Evolutionary conservation across 1,140 invertebrate species (phyloP).

Genomic region (Solenopsis invicta): DNA sequence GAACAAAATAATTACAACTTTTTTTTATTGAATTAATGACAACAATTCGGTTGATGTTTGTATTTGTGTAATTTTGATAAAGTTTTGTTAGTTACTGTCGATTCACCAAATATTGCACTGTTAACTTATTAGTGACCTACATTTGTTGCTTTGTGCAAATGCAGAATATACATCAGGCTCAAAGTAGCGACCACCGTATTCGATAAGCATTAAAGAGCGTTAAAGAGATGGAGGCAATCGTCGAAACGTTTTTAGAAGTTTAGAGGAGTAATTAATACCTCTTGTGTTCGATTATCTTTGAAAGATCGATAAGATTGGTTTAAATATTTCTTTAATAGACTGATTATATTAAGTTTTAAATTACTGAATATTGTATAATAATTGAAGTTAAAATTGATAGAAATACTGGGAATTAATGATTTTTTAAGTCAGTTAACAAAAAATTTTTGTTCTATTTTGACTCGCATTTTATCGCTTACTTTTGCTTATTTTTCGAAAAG

Average conservation of each 20-base stretch:
- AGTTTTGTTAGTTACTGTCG: neutral
- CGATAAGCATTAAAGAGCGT: slow-evolving; percentile 21
- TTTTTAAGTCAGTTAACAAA: neutral
- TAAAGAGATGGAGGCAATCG: neutral
- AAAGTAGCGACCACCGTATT: slow-evolving; percentile 3
- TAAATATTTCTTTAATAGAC: neutral
- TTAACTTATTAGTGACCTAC: slow-evolving; percentile 5
- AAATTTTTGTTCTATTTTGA: neutral
- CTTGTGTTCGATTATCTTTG: neutral
- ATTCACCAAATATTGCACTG: neutral
- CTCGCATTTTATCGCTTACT: no score
- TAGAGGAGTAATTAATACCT: neutral
- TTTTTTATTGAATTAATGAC: neutral
- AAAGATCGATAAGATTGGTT: neutral
- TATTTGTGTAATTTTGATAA: neutral
- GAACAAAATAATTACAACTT: neutral
- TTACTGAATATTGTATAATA: neutral
- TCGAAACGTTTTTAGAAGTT: slow-evolving; percentile 7
- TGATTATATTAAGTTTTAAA: neutral
- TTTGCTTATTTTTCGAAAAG: no score
- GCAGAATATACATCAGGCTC: neutral
- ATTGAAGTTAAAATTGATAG: neutral
- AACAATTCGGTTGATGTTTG: neutral
- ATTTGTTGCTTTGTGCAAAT: slow-evolving; percentile 2
- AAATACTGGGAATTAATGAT: neutral